Evolutionary conservation across 2,797 vertebrate species (phyloP), one percentile per base, ranked within the genome.

Genomic region (Smutsia temminckii): DNA sequence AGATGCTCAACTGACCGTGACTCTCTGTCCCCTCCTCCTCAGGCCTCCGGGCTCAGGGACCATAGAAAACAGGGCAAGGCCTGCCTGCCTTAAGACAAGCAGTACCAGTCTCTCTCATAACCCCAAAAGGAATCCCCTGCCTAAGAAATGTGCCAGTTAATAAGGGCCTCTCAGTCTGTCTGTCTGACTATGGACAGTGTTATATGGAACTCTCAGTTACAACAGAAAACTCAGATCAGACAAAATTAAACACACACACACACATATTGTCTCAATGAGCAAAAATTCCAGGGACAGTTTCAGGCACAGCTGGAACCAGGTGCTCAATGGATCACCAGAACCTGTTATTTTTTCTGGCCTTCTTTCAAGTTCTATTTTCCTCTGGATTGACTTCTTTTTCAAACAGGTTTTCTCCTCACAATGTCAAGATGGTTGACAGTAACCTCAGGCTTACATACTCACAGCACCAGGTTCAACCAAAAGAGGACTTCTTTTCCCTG

Each of bases 1-100:
- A 72, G 89, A 25, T 79, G 81, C 23, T 18, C 49, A 92, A 92
- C 61, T 83, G 97, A 91, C 80, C 75, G 2, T 95, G 93, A 95
- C 96, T 57, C 83, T 23, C 87, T 3, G 37, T 27, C 37, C 49
- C n/a, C 34, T 23, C 12, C 25, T 34, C 20, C 42, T 23, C 0
- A 0, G 40, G 34, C 51, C 53, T 74, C 77, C 3, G 0, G 17
- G 18, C 53, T n/a, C 11, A 0, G 51, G n/a, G 14, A 57, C 53
- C 27, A 0, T 40, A 1, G 1, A 3, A n/a, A 34, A 12, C 57
- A 64, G 71, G 34, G 27, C 17, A 42, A 2, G 37, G 61, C 72
- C 57, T 81, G 78, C 49, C 6, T 18, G 13, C 12, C 40, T 42
- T 25, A 12, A 51, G 27, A 37, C 23, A 20, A 51, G n/a, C 34